phyloP scores from a whole-genome alignment of 2,113 vertebrate genomes.

The Chascanopsetta lugubris region DNA sequence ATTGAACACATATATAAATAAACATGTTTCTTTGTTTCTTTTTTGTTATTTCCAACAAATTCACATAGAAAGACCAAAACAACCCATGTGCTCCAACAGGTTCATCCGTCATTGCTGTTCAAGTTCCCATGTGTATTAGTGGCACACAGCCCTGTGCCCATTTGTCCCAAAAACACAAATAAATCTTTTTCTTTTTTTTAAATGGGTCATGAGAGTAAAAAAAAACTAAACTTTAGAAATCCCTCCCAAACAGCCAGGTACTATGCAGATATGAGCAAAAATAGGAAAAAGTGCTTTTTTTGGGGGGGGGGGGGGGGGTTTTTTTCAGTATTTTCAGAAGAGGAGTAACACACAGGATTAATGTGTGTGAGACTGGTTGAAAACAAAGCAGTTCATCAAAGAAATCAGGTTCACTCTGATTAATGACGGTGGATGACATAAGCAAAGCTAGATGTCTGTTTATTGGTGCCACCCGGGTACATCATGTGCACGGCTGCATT shows the following conservation, averaged over 20 bases:
- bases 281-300: background rate
- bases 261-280: background rate
- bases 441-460: too few species aligned
- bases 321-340: background rate
- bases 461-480: too few species aligned
- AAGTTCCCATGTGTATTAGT: background rate
- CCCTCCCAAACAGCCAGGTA: background rate
- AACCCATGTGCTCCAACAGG: background rate
- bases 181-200: constrained; percentile 2
- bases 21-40: background rate
- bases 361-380: background rate
- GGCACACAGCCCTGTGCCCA: background rate
- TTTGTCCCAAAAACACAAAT: background rate
- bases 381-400: too few species aligned
- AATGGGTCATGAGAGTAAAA: background rate
- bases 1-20: background rate
- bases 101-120: background rate
- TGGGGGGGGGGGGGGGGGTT: too few species aligned
- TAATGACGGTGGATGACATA: too few species aligned
- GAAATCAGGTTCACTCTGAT: too few species aligned
- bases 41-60: background rate
- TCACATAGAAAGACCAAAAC: background rate
- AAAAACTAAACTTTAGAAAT: background rate
- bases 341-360: background rate
- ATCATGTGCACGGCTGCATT: too few species aligned